phyloP scores from a whole-genome alignment of 2,888 invertebrate genomes.

The Gymnosoma rotundatum region DNA sequence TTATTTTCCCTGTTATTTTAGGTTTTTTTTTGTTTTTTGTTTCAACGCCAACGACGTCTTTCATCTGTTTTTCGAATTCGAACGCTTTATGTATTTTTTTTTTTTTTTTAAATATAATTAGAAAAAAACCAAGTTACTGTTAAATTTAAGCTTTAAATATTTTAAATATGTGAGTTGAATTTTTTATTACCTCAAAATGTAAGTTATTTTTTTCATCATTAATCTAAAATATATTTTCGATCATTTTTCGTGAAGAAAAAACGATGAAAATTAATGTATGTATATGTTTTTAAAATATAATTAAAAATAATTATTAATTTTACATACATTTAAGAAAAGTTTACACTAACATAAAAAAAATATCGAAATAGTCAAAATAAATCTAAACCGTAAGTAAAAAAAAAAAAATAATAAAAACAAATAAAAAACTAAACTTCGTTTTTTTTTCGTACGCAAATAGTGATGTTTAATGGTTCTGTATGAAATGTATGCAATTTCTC shows the following conservation, averaged over 20 bases:
- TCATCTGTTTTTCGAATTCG: constrained; percentile 14
- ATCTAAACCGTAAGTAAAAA: constrained; percentile 37
- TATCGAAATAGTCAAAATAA: constrained; percentile 70
- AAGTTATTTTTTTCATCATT: constrained; percentile 71
- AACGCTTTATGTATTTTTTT: constrained; percentile 22
- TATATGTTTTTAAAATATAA: constrained; percentile 52
- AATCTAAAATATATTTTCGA: constrained; percentile 41
- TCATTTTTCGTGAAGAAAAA: constrained; percentile 34
- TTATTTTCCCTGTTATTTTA: constrained; percentile 2
- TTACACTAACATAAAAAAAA: constrained; percentile 64
- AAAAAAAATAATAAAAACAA: constrained; percentile 26
- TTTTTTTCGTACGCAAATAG: background rate
- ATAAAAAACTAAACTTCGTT: constrained; percentile 14
- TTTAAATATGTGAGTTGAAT: constrained; percentile 66
- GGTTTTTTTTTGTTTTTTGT: background rate
- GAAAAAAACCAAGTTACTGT: constrained; percentile 62
- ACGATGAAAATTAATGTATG: constrained; percentile 28
- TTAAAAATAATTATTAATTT: constrained; percentile 53
- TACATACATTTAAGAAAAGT: constrained; percentile 43
- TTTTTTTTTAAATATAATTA: constrained; percentile 28
- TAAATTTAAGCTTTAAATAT: constrained; percentile 69
- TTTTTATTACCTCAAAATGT: constrained; percentile 75
- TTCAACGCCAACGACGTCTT: background rate
- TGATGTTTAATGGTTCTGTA: too few relatives aligned
- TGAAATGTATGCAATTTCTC: too few relatives aligned